A percentile compares a stretch with the other conserved stretches of the same genome.
phyloP scores from a whole-genome alignment of 2,797 vertebrate genomes.

The Loriculus beryllinus region DNA sequence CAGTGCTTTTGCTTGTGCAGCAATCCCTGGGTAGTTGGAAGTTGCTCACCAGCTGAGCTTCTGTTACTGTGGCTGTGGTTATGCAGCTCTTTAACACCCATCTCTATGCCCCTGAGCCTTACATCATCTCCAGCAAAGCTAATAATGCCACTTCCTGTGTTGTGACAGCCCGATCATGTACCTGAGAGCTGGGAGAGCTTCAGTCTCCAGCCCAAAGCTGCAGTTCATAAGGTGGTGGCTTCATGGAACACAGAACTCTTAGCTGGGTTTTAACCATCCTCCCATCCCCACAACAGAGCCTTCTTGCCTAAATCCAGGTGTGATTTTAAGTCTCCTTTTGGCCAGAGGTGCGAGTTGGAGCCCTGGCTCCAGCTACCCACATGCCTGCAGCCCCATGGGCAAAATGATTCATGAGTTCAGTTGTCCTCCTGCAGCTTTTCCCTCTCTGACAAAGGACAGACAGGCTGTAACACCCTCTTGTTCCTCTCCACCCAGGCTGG shows the following conservation, averaged over 20 bases:
- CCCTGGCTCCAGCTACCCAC: not conserved
- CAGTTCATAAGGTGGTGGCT: not conserved
- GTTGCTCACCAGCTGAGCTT: not conserved
- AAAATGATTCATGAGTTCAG: not conserved
- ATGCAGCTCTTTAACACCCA: not conserved
- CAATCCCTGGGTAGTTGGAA: not conserved
- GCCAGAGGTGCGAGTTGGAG: not conserved
- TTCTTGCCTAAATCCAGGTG: not conserved
- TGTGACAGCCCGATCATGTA: accelerated
- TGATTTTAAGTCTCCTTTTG: not conserved
- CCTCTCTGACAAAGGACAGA: accelerated
- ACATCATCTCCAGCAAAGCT: not conserved
- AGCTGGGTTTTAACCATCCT: not conserved
- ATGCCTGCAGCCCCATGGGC: not conserved
- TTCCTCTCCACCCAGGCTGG: not conserved
- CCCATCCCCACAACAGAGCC: no score
- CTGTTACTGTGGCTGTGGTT: not conserved
- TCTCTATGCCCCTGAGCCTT: not conserved
- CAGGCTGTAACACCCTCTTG: not conserved
- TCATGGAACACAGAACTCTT: accelerated
- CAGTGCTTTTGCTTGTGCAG: not conserved
- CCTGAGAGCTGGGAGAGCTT: not conserved
- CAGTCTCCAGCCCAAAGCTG: not conserved
- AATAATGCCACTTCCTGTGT: not conserved
- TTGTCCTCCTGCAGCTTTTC: not conserved